phyloP scores from a whole-genome alignment of 2,888 invertebrate genomes.

The Xestoiulus laeticollis region DNA sequence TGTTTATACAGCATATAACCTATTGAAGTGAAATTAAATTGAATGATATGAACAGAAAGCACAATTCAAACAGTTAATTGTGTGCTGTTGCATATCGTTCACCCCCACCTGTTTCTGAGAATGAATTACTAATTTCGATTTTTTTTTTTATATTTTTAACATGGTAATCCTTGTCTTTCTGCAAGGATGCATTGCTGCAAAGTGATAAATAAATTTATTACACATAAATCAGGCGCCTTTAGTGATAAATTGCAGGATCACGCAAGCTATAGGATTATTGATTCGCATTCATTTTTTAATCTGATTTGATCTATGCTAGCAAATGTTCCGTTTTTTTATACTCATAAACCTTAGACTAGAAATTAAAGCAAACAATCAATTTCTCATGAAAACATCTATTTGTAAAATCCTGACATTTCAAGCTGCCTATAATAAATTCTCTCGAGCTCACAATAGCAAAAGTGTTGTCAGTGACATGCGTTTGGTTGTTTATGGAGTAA shows the following conservation, averaged over 20 bases:
- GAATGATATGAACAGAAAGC: not conserved
- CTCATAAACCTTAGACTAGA: not conserved
- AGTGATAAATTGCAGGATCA: not conserved
- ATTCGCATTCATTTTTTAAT: slow-evolving; percentile 16
- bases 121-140: slow-evolving; percentile 13
- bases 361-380: slow-evolving; percentile 18
- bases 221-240: not conserved
- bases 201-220: slow-evolving; percentile 37
- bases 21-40: not conserved
- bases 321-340: not conserved
- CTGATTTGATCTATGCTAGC: not conserved
- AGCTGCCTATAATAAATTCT: not conserved
- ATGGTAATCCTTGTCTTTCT: not conserved
- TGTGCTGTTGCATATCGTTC: not conserved
- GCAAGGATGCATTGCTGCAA: not conserved
- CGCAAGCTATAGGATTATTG: not conserved
- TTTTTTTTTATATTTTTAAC: not conserved
- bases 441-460: not conserved
- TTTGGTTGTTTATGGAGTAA: no score
- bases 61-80: not conserved
- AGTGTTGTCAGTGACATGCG: no score
- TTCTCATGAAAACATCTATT: not conserved
- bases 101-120: not conserved
- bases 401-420: not conserved
- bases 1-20: not conserved